A percentile compares a stretch with the other conserved stretches of the same genome.
phyloP scores from a whole-genome alignment of 1,140 invertebrate species.

The Eufriesea mexicana region DNA sequence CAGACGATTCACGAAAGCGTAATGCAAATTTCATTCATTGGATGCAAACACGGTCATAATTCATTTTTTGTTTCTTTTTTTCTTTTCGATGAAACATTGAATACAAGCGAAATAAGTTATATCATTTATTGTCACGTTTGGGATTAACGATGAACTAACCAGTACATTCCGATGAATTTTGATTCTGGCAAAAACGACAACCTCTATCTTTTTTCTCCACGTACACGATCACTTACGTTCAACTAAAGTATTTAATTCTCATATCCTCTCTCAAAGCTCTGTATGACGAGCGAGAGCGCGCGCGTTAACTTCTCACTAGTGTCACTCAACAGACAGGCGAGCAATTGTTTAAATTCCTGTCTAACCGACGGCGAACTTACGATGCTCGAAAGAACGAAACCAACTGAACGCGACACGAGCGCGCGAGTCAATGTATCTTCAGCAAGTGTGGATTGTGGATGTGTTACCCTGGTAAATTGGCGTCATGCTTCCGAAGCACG shows the following conservation, averaged over 20 bases:
- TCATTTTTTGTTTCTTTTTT: neutral
- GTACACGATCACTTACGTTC: neutral
- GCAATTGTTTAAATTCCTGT: conserved; percentile 3
- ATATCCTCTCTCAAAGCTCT: neutral
- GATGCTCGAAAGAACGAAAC: neutral
- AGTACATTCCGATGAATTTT: too few relatives aligned
- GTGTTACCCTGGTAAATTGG: neutral
- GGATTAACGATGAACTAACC: neutral
- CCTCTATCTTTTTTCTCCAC: neutral
- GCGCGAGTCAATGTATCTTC: neutral
- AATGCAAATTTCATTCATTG: neutral
- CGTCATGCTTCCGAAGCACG: neutral
- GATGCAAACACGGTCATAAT: neutral
- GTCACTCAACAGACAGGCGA: neutral
- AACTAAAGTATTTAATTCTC: conserved; percentile 4
- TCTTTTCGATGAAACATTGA: neutral
- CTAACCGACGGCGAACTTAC: neutral
- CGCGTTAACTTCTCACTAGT: neutral
- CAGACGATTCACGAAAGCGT: neutral
- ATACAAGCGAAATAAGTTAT: neutral
- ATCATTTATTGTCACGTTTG: neutral
- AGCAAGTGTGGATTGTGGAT: neutral
- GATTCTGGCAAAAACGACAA: neutral
- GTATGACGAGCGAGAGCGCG: neutral
- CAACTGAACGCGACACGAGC: conserved; percentile 9